Evolutionary conservation across 2,888 invertebrate genomes (phyloP), one percentile per base, ranked within the genome.

Genomic region (Macrophya alboannulata): DNA sequence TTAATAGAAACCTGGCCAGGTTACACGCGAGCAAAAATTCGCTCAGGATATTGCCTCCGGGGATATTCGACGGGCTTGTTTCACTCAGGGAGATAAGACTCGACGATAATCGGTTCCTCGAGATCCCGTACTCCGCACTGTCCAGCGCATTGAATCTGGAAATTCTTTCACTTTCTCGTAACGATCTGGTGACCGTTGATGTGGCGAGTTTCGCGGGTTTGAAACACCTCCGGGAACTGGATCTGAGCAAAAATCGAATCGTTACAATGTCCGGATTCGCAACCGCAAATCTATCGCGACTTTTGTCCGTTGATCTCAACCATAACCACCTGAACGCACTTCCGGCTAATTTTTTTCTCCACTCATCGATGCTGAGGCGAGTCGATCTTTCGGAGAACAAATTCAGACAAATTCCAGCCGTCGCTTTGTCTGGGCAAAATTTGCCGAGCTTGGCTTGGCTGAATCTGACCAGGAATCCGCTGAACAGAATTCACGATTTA

Each of bases 381-480:
- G 96, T 98, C 79, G 97, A 98, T 92, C 93, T 98, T 85, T 97
- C 98, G 1, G 95, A 95, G 88, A 98, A 98, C 94, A 95, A 96
- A 85, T 97, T 98, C 89, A 95, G 96, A 87, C 96, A 97, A 92
- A 97, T 98, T 88, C 98, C 98, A 10, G 96, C 96, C 76, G 95
- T 96, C 9, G 97, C 97, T 0, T 94, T 98, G 51, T 97, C 97
- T 1, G 97, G 97, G 89, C 95, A 96, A 71, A 96, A 97, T 86
- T 94, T 97, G 51, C 97, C 97, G 0, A 95, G 96, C 0, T 94
- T 98, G 0, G 95, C 95, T 3, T 96, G 96, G 94, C 94, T 98
- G 1, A 98, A 98, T 92, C 95, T 98, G 89, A 97, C 98, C n/a
- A 96, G 96, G 6, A 98, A 98, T 94, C 97, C 97, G 0, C 94